phyloP scores from a whole-genome alignment of 2,888 invertebrate genomes.

The Drosophila nr. fundita region DNA sequence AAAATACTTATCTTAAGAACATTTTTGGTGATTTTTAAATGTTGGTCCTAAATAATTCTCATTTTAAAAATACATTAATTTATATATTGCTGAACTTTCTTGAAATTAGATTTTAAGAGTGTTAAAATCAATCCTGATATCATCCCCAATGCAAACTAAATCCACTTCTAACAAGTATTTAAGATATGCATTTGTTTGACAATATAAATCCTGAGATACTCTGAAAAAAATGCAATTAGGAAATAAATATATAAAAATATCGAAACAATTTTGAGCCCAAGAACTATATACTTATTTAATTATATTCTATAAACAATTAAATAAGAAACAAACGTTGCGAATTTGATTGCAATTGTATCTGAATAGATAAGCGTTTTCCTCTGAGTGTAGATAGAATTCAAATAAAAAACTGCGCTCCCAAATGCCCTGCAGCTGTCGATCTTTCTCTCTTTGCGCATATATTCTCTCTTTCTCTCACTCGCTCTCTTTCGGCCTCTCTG shows the following conservation, averaged over 20 bases:
- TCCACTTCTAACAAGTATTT: background rate
- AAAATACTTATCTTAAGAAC: background rate
- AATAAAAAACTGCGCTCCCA: constrained; percentile 4
- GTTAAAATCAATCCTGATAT: background rate
- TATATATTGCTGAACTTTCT: background rate
- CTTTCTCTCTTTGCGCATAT: constrained; percentile 10
- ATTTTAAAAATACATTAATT: background rate
- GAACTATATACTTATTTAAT: background rate
- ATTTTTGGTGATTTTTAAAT: background rate
- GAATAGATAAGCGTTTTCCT: background rate
- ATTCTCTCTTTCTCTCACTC: constrained; percentile 10
- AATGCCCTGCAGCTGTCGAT: background rate
- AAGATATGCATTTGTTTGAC: background rate
- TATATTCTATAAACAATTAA: background rate
- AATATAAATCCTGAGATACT: background rate
- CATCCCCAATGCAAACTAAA: background rate
- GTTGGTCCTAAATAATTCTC: background rate
- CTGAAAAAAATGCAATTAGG: background rate
- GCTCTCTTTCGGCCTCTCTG: background rate
- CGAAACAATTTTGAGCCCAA: background rate
- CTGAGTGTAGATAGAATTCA: constrained; percentile 1
- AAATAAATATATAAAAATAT: background rate
- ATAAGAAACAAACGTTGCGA: background rate
- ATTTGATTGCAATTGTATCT: background rate
- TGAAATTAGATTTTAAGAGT: background rate